Base-by-base conservation (phyloP, 2,113 vertebrate species). In the Rhodinocichla rosea region DNA sequence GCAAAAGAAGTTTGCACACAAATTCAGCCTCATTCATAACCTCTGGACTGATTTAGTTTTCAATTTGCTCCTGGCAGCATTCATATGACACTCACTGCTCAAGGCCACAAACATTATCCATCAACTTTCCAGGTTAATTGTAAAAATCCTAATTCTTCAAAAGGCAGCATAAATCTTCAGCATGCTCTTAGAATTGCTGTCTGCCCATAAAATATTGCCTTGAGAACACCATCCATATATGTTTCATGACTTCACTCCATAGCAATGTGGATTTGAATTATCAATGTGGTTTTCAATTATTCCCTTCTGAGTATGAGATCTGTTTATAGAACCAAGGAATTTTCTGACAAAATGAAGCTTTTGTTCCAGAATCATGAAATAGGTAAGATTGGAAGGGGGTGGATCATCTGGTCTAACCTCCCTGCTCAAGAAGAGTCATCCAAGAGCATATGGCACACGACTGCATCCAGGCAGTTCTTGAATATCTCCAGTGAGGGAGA, bases 201-300 rank as follows among this genome's bases (percentile, higher is more conserved):
- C 75, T 85, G 57, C 30, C 62, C 32, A 62, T 62, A 60, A 90
- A 91, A 39, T 33, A 52, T 4, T 71, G 42, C 30, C 30, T 55
- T 2, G 0, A 52, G 30, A 22, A 9, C 10, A n/a, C n/a, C 44
- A 60, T 20, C 55, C 62, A 40, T 50, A 26, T 2, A 49, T 1
- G 16, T 47, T 42, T n/a, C 39, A 19, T 57, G 64, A 70, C 17
- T 33, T 70, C 45, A 40, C 63, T 64, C 33, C 26, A 50, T 7
- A 91, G 47, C 17, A 59, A 80, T 83, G 24, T 30, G 32, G 20
- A 15, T 86, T 45, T 27, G 47, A 65, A 70, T 73, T 71, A 68
- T 32, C 22, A 59, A 77, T 75, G 24, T 30, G 32, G 23, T 16
- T 86, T 50, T 30, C 44, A 69, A 67, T 73, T 68, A 68, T 26